Conservation (phyloP, 2,113 vertebrate species). For the Eudyptes chrysolophus region DNA sequence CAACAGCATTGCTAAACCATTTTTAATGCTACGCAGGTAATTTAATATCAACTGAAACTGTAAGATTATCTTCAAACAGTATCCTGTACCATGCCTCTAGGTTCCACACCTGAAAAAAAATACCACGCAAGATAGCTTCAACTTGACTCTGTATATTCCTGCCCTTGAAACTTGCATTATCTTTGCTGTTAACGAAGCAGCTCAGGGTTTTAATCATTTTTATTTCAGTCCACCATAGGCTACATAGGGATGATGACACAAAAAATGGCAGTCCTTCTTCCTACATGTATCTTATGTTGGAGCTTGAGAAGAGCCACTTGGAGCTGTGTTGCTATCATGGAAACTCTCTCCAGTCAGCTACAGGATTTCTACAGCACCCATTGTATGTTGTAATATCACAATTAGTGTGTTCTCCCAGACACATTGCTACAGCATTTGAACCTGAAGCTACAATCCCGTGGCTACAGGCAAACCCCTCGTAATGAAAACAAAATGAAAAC, state of each 20-base stretch:
- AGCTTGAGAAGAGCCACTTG: background rate
- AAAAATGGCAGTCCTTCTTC: background rate
- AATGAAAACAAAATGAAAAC: background rate
- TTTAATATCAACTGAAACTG: background rate
- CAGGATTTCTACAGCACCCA: background rate
- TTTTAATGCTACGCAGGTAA: background rate
- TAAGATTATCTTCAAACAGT: background rate
- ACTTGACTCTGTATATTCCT: background rate
- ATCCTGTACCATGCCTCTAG: background rate
- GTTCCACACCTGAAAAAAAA: background rate
- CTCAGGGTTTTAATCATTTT: background rate
- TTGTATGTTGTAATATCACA: background rate
- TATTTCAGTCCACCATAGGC: background rate
- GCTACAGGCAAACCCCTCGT: background rate
- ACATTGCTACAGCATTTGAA: background rate
- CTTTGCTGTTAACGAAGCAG: background rate
- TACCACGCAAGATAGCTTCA: accelerated
- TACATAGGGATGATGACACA: background rate
- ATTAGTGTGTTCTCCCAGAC: background rate
- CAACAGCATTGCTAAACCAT: background rate
- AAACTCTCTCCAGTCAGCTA: background rate
- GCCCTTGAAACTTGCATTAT: background rate
- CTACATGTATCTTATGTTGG: background rate
- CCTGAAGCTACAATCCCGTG: background rate
- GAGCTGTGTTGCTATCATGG: background rate